Conservation (phyloP, 2,797 vertebrate species). For the Etheostoma perlongum region DNA sequence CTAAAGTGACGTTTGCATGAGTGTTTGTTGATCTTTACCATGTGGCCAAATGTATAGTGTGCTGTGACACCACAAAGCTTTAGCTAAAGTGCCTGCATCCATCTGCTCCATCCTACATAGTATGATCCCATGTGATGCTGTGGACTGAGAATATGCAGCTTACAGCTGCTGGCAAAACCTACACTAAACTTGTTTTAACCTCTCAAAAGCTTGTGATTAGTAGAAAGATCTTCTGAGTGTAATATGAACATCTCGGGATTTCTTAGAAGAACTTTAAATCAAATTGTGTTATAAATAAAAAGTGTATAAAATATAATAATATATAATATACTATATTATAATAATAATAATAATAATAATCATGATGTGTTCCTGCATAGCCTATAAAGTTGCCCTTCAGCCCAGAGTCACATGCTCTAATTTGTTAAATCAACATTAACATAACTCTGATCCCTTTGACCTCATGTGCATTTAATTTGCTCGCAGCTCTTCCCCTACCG, state of each 20-base stretch:
- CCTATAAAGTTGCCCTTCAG: neutral
- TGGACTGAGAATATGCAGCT: conserved; percentile 35
- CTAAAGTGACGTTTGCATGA: neutral
- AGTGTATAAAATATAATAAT: too few species aligned
- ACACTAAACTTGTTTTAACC: neutral
- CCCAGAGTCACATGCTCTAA: conserved; percentile 27
- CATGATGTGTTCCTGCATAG: neutral
- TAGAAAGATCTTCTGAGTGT: conserved; percentile 4
- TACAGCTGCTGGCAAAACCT: conserved; percentile 58
- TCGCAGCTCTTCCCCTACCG: conserved; percentile 54
- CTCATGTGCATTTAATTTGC: conserved; percentile 81
- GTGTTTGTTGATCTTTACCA: conserved; percentile 28
- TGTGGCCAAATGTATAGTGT: conserved; percentile 38
- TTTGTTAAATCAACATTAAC: conserved; percentile 56
- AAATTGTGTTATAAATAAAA: too few species aligned
- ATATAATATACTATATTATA: neutral
- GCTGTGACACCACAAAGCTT: conserved; percentile 29
- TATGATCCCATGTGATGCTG: conserved; percentile 34
- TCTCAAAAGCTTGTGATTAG: conserved; percentile 2
- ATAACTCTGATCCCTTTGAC: conserved; percentile 69
- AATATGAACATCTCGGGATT: neutral
- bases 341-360: neutral
- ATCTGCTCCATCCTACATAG: conserved; percentile 57
- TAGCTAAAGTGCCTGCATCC: conserved; percentile 37
- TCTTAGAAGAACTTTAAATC: neutral